Evolutionary conservation across 2,797 vertebrate species (phyloP), one percentile per base, ranked within the genome.

Genomic region (Pelodytes ibericus): DNA sequence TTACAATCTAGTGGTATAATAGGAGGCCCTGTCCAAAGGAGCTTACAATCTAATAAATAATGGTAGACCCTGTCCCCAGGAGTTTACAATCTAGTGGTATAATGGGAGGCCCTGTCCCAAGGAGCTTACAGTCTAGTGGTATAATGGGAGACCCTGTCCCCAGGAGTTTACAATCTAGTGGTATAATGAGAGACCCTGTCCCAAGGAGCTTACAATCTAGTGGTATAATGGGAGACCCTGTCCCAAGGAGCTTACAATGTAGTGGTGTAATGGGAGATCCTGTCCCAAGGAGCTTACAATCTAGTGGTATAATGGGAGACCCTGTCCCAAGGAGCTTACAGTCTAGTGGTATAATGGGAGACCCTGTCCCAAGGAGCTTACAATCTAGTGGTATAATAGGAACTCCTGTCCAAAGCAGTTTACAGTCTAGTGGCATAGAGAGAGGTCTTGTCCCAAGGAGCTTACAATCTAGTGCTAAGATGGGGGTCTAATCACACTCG

Each of bases 361-460:
- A 47, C 31, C 31, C 10, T 4, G 4, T 4, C 31, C 31, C 10
- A 36, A 4, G 31, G 31, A 36, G 31, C 10, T 36, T 36, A 10
- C 10, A 36, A 36, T 36, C 33, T 36, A 5, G 33, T 13, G 13
- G 33, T 36, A 36, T 36, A 36, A 36, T 36, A 36, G 33, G 33
- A 5, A 36, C 13, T 36, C 13, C 13, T 36, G 13, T 36, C 13
- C 33, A n/a, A n/a, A 44, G 41, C 41, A 44, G 11, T 63, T 36
- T n/a, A 36, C 31, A 63, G 16, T 24, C 31, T 63, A 39, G 31
- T 63, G n/a, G 33, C n/a, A n/a, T n/a, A n/a, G n/a, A n/a, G n/a
- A n/a, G n/a, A n/a, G n/a, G n/a, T n/a, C n/a, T n/a, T n/a, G n/a
- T n/a, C n/a, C n/a, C n/a, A n/a, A n/a, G n/a, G n/a, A n/a, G n/a